phyloP scores from a whole-genome alignment of 2,888 invertebrate species.

The Brachyopa scutellaris region DNA sequence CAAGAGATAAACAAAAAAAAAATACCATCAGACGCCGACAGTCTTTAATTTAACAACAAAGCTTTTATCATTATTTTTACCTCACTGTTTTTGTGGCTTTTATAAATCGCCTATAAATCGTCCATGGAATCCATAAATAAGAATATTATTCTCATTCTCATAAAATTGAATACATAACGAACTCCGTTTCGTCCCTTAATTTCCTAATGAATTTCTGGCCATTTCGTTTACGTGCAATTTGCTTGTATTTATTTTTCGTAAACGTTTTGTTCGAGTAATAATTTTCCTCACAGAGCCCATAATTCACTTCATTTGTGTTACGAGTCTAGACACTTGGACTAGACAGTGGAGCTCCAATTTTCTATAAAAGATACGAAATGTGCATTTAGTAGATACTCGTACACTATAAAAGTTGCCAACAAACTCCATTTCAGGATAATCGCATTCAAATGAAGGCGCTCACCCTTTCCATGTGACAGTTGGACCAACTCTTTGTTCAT shows the following conservation, averaged over 20 bases:
- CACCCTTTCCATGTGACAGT: too few relatives aligned
- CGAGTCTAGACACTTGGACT: conserved; percentile 10
- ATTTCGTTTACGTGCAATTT: conserved; percentile 13
- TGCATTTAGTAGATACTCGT: neutral
- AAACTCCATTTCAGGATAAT: neutral
- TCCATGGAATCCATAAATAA: neutral
- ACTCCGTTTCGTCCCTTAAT: conserved; percentile 5
- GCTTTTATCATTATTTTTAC: too few relatives aligned
- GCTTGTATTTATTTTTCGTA: neutral
- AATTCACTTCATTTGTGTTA: conserved; percentile 19
- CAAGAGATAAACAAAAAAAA: too few relatives aligned
- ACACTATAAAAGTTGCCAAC: neutral
- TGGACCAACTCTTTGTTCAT: too few relatives aligned
- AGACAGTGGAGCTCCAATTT: neutral
- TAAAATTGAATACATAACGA: too few relatives aligned
- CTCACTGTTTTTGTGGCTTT: too few relatives aligned
- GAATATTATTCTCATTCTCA: neutral
- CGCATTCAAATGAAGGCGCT: neutral
- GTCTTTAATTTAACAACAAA: neutral
- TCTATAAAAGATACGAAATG: neutral
- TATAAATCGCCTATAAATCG: too few relatives aligned
- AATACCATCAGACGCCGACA: neutral
- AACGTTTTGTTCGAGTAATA: conserved; percentile 4
- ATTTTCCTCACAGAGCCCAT: conserved; percentile 7
- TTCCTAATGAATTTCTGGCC: conserved; percentile 25